Evolutionary conservation across 1,140 invertebrate species (phyloP).

Genomic region (Aphelinus atriplicis): DNA sequence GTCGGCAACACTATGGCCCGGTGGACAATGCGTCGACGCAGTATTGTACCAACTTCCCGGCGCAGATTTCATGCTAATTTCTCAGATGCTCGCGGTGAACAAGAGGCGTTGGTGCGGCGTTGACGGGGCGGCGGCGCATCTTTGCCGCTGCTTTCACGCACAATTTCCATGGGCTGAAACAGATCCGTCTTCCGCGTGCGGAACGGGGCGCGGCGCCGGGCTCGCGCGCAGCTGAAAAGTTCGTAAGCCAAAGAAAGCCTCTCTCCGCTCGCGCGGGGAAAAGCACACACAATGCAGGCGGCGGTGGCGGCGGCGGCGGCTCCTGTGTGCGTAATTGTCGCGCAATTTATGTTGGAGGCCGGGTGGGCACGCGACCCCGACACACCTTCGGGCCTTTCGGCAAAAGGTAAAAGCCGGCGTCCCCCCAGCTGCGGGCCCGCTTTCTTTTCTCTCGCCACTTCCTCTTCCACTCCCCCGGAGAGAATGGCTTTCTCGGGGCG

Average conservation of each 20-base stretch:
- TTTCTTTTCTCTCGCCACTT: slow-evolving; percentile 29
- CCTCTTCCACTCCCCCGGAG: not conserved
- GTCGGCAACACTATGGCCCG: too few relatives aligned
- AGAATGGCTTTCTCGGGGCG: slow-evolving; percentile 22
- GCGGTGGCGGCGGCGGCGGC: slow-evolving; percentile 9
- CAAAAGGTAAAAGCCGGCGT: not conserved
- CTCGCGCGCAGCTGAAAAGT: slow-evolving; percentile 11
- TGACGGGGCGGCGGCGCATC: too few relatives aligned
- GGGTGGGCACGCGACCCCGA: slow-evolving; percentile 26
- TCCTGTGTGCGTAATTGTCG: slow-evolving; percentile 22
- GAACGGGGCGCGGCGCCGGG: not conserved
- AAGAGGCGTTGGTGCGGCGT: too few relatives aligned
- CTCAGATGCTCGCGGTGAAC: too few relatives aligned
- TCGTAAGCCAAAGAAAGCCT: slow-evolving; percentile 3
- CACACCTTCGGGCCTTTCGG: slow-evolving; percentile 13
- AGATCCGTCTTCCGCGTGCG: slow-evolving; percentile 24
- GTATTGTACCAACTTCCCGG: too few relatives aligned
- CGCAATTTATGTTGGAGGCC: slow-evolving; percentile 29
- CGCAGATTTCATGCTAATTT: too few relatives aligned
- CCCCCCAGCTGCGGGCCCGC: slow-evolving; percentile 19
- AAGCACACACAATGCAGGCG: not conserved
- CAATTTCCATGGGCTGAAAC: slow-evolving; percentile 37
- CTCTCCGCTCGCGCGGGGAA: not conserved
- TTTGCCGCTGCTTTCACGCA: not conserved
- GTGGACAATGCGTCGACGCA: too few relatives aligned